Evolutionary conservation across 2,888 invertebrate species (phyloP).

Genomic region (Pterobdella sp.): DNA sequence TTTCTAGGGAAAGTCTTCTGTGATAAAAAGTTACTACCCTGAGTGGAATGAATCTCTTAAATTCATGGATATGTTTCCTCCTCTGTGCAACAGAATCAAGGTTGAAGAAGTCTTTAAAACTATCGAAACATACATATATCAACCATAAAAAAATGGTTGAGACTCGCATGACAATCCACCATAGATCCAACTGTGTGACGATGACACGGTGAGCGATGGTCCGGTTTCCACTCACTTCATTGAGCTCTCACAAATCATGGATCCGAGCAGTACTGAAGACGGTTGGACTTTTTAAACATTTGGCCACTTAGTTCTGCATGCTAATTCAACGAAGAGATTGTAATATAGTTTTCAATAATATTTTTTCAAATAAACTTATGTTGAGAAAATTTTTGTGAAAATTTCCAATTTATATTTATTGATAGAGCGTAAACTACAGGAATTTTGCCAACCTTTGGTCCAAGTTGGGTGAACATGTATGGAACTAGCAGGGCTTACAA

Average conservation of each 20-base stretch:
- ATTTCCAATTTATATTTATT: no score
- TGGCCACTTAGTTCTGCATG: no score
- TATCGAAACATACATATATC: neutral
- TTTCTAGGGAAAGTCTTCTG: conserved; percentile 38
- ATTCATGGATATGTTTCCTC: conserved; percentile 40
- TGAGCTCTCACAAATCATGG: conserved; percentile 39
- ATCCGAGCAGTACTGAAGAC: conserved; percentile 37
- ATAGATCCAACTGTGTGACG: conserved; percentile 37
- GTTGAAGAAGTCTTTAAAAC: neutral
- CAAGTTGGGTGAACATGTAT: conserved; percentile 42
- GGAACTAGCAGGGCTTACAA: conserved; percentile 39
- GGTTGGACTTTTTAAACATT: no score
- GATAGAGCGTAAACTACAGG: no score
- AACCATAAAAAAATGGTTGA: neutral
- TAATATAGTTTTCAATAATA: no score
- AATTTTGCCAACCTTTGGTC: conserved; percentile 41
- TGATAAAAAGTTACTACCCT: conserved; percentile 38
- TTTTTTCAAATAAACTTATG: no score
- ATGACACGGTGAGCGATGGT: conserved; percentile 36
- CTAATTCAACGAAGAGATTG: no score
- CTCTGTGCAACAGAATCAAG: conserved; percentile 39
- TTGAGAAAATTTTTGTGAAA: no score
- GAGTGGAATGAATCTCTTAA: conserved; percentile 38
- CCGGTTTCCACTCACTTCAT: conserved; percentile 40
- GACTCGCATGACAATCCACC: neutral